A percentile compares a stretch with the other conserved stretches of the same genome.
Evolutionary conservation across 2,797 vertebrate genomes (phyloP).

Genomic region (Cygnus olor): DNA sequence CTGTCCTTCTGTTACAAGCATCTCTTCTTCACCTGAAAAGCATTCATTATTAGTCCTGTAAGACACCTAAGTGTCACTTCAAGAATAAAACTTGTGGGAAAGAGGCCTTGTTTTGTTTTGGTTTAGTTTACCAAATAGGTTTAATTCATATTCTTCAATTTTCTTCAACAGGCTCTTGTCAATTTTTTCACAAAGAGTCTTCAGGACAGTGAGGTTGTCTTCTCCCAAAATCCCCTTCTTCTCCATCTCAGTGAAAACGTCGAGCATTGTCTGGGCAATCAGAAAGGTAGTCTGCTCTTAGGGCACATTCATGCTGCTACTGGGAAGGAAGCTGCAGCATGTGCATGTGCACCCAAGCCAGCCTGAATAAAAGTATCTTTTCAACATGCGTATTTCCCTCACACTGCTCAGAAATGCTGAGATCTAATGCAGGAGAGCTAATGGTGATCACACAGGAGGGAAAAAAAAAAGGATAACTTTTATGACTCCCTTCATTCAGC

Average conservation of each 20-base stretch:
- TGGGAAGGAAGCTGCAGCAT: background rate
- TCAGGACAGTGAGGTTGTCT: constrained; percentile 60
- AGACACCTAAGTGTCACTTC: background rate
- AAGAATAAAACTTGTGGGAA: background rate
- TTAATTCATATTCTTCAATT: constrained; percentile 67
- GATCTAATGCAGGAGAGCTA: background rate
- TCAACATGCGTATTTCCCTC: background rate
- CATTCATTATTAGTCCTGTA: background rate
- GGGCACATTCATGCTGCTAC: background rate
- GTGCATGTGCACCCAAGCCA: background rate
- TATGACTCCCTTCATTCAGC: background rate
- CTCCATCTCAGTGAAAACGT: constrained; percentile 80
- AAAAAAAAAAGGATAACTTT: background rate
- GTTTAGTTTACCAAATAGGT: constrained; percentile 50
- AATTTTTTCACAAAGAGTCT: constrained; percentile 60
- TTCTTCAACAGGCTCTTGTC: constrained; percentile 66
- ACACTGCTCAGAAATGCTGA: background rate
- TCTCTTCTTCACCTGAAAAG: constrained; percentile 56
- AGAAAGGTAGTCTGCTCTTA: constrained; percentile 41
- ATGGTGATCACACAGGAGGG: background rate
- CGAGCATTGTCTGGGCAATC: constrained; percentile 71
- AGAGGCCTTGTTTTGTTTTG: background rate
- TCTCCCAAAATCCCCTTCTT: constrained; percentile 71
- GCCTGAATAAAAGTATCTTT: background rate
- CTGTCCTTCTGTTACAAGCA: constrained; percentile 9